Evolutionary conservation across 1,140 invertebrate genomes (phyloP), one percentile per base, ranked within the genome.

Genomic region (Pectinophora gossypiella): DNA sequence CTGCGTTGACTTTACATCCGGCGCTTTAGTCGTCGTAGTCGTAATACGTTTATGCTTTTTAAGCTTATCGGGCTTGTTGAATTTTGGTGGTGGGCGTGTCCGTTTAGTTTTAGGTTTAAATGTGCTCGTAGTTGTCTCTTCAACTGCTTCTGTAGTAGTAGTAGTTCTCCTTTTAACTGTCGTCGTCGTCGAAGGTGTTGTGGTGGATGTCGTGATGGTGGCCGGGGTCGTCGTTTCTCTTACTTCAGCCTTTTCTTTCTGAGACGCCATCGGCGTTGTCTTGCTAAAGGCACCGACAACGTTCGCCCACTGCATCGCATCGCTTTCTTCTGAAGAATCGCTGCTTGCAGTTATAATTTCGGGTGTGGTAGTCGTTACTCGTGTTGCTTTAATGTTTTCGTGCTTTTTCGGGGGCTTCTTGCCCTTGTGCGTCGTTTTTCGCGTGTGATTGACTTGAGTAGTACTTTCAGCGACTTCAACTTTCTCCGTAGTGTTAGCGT

Each of bases 71-170:
- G 62, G 61, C 56, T 85, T 84, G 12, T 45, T 66, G 27, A 76
- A 86, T 53, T 76, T 84, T 7, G 72, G 72, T 40, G 85, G 80
- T n/a, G 79, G 77, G n/a, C 79, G 69, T n/a, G 80, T 87, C 9
- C 82, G 74, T 56, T 78, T 84, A 38, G 38, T 40, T 40, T 61
- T 75, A 9, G 72, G 72, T 53, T 64, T 76, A 15, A 46, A 48
- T 5, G 75, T 68, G 47, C 82, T 60, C 43, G 77, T 45, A 43
- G 72, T 71, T 51, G 72, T 48, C 16, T 48, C 48, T 2, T 57
- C 46, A 46, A 54, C 46, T 44, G 13, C 61, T 9, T 42, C 27
- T 20, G 69, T 61, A 19, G 64, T 69, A 18, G 64, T 61, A 18
- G 61, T 57, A n/a, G 52, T 59, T 27, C 47, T 56, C 13, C 18